Evolutionary conservation across 2,797 vertebrate species (phyloP).

Genomic region (Sebastes variabilis): DNA sequence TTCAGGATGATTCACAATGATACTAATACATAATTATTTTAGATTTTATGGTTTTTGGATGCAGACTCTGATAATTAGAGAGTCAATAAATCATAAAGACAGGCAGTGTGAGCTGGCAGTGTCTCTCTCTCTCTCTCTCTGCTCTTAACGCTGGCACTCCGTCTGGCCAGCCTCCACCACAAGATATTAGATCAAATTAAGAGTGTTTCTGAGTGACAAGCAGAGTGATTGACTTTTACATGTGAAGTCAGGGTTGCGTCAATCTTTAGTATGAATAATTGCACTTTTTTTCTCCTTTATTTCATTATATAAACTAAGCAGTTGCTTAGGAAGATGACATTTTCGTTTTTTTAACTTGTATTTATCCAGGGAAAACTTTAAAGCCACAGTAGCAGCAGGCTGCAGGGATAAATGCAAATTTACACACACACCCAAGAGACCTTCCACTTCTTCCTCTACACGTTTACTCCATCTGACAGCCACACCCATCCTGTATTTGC

Average conservation of each 20-base stretch:
- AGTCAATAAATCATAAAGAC: not conserved
- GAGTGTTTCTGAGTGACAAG: not conserved
- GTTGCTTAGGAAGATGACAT: not conserved
- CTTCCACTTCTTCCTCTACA: not conserved
- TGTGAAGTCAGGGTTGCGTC: no score
- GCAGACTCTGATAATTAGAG: not conserved
- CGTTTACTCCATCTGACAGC: not conserved
- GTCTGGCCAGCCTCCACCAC: not conserved
- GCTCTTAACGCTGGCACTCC: not conserved
- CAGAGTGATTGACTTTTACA: not conserved
- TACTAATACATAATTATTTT: not conserved
- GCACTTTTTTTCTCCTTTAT: not conserved
- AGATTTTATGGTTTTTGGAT: not conserved
- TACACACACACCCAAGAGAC: not conserved
- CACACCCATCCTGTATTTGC: not conserved
- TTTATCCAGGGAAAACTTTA: not conserved
- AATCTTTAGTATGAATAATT: not conserved
- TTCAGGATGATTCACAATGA: conserved; percentile 27
- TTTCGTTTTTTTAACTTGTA: not conserved
- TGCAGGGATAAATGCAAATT: not conserved
- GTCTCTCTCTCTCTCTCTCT: not conserved
- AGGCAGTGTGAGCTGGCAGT: not conserved
- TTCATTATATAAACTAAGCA: not conserved
- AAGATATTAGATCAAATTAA: not conserved
- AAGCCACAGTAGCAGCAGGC: not conserved